Base-by-base conservation (phyloP, 2,888 invertebrate species). In the Andrena praecox region DNA sequence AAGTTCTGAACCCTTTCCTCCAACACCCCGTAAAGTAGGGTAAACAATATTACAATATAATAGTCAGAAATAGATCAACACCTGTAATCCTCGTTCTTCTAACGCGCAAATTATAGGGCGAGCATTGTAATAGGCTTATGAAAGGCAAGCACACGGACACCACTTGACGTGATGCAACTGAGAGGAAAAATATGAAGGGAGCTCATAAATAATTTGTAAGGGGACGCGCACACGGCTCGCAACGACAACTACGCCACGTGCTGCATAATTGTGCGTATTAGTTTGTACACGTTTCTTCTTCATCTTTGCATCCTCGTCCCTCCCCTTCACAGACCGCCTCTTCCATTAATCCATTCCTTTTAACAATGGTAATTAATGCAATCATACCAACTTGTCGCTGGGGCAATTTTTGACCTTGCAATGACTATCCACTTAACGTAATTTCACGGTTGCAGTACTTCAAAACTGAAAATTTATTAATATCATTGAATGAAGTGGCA, bases 191-290 rank as follows among this genome's bases (percentile, higher is more conserved):
- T 90, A 91, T 89, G 89, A 91, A 90, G 91, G 90, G 86, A 92
- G 82, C 90, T 93, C 93, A 93, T 93, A 93, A 93, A 93, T 93
- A 93, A 93, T 93, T 92, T 92, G 91, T 84, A 87, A 91, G 91
- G 91, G 91, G 91, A 89, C 90, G 88, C 85, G 84, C 85, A 84
- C 80, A 84, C 82, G 70, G 85, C 82, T 85, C 70, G 85, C 82
- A 86, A 85, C 88, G 86, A 80, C 83, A 84, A 67, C 76, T 84
- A 82, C 77, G 90, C 88, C 92, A 91, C 91, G 90, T 91, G 91
- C 85, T 88, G 89, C 91, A 91, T 92, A 92, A 93, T 93, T 91
- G 90, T 89, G 87, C 87, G 85, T 87, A 88, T 69, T 78, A 86
- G 79, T 84, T 85, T 72, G 80, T 82, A 87, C 85, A 85, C 82